Evolutionary conservation across 2,888 invertebrate genomes (phyloP), one percentile per base, ranked within the genome.

Genomic region (Rhorus exstirpatorius): DNA sequence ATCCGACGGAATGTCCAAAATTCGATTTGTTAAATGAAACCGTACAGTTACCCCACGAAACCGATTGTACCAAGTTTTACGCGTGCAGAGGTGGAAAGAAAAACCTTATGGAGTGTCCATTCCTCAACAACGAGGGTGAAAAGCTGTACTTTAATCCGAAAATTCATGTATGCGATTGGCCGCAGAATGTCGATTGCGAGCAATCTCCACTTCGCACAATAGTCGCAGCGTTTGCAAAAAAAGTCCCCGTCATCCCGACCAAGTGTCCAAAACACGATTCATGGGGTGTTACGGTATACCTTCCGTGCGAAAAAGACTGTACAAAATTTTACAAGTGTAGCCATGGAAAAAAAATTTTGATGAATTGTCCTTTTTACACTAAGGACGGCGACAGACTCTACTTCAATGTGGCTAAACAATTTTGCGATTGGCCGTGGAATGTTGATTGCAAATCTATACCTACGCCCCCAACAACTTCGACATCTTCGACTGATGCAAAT

Each of bases 241-340:
- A 14, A 31, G 3, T 31, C 24, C 51, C 38, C 3, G 26, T 17
- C 0, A 17, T 14, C 0, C 72, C 60, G 14, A 75, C 44, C 0
- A 17, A 70, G 4, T 90, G 90, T 55, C 85, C 87, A 2, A 1
- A 12, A 17, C 0, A 1, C 0, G 65, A 83, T 17, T 53, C 70
- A 0, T 7, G 1, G 2, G 55, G 75, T 1, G n/a, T 70, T 12
- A 53, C 76, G 1, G 58, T 77, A 6, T 80, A 84, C 19, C 61
- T 88, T 4, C 72, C 85, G 1, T 83, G 89, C 49, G 21, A 63
- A n/a, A 17, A 38, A 0, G 86, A 88, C 7, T 88, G 88, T 31
- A 79, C 83, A 0, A 89, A 87, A 38, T 90, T 85, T 65, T 90
- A 89, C 55, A 74, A 84, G 14, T 89, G 90, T 38, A 68, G 71